Conservation (phyloP, 2,113 vertebrate species). For the Sceloporus undulatus region DNA sequence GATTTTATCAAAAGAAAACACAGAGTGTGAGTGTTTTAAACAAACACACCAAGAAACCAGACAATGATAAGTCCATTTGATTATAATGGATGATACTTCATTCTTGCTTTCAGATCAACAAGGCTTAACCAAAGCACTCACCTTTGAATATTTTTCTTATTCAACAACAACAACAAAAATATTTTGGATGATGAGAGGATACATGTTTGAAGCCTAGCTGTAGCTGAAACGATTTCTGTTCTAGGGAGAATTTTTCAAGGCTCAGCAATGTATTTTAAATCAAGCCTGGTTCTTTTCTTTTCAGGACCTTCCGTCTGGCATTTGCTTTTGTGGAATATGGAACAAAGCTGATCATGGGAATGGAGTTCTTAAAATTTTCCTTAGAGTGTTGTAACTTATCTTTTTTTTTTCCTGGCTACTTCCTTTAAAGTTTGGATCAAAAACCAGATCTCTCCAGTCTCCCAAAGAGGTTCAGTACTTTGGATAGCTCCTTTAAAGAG, state of each 20-base stretch:
- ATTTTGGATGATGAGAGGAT: not conserved
- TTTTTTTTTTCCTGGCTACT: not conserved
- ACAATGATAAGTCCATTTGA: too few relatives aligned
- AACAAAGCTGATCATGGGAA: not conserved
- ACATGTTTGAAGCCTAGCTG: not conserved
- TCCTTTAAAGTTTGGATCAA: too few relatives aligned
- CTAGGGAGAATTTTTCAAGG: not conserved
- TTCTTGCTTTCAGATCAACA: not conserved
- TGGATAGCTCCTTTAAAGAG: too few relatives aligned
- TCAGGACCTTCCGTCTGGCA: not conserved
- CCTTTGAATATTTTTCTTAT: not conserved
- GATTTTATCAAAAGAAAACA: too few relatives aligned
- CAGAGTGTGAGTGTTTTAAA: too few relatives aligned
- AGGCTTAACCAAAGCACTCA: not conserved
- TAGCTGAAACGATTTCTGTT: not conserved
- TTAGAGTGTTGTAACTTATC: not conserved
- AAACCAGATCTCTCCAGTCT: too few relatives aligned
- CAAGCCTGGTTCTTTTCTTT: not conserved
- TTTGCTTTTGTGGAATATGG: not conserved
- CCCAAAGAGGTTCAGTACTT: too few relatives aligned
- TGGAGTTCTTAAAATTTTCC: not conserved
- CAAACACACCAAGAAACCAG: too few relatives aligned
- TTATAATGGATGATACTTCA: not conserved
- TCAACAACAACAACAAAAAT: too few relatives aligned
- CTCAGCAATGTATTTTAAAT: not conserved